Evolutionary conservation across 2,113 vertebrate species (phyloP).

Genomic region (Hucho hucho): DNA sequence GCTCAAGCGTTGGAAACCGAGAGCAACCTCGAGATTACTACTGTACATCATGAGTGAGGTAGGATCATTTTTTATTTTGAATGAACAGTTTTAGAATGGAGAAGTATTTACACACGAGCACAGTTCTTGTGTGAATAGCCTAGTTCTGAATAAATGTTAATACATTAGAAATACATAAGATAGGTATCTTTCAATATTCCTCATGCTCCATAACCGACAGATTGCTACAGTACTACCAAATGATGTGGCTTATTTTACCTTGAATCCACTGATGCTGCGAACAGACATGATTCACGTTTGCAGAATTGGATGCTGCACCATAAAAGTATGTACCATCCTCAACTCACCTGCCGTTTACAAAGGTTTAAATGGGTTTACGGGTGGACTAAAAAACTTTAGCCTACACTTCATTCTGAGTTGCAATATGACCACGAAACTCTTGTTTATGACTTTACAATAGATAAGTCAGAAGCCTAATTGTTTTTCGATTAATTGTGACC

Average conservation of each 20-base stretch:
- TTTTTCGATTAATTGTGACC: not conserved
- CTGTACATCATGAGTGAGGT: constrained; percentile 77
- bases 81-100: constrained; percentile 3
- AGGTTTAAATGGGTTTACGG: not conserved
- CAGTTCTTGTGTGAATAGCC: not conserved
- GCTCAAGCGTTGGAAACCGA: constrained; percentile 44
- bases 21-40: constrained; percentile 38
- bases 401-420: not conserved
- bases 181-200: not conserved
- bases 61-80: constrained; percentile 48
- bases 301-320: constrained; percentile 27
- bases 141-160: not conserved
- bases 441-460: not conserved
- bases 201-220: not conserved
- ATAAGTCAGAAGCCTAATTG: not conserved
- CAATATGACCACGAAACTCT: not conserved
- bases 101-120: constrained; percentile 36
- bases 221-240: not conserved
- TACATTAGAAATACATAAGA: not conserved
- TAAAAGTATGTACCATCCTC: constrained; percentile 9
- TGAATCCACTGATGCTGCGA: not conserved
- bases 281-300: constrained; percentile 5
- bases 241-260: not conserved
- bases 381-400: not conserved
- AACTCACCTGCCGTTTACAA: not conserved